phyloP scores from a whole-genome alignment of 2,888 invertebrate species.

The Morpho helenor region DNA sequence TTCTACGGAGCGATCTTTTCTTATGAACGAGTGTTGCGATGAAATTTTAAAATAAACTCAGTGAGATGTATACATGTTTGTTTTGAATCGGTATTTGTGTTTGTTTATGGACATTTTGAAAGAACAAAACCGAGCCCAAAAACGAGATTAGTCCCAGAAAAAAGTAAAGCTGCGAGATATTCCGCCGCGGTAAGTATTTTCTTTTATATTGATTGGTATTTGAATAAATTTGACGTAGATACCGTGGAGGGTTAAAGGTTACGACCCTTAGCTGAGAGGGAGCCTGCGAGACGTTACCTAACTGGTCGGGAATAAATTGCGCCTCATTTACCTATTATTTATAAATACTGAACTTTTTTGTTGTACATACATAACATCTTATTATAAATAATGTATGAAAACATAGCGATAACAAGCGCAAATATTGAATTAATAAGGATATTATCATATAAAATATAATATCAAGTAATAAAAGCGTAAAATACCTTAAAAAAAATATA shows the following conservation, averaged over 20 bases:
- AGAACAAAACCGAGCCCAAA: slow-evolving; percentile 22
- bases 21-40: slow-evolving; percentile 33
- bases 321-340: slow-evolving; percentile 19
- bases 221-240: slow-evolving; percentile 52
- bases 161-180: slow-evolving; percentile 30
- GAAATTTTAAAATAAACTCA: slow-evolving; percentile 29
- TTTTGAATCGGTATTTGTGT: slow-evolving; percentile 21
- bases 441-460: too few relatives aligned
- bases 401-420: too few relatives aligned
- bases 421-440: too few relatives aligned
- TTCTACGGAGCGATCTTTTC: slow-evolving; percentile 30
- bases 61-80: slow-evolving; percentile 28
- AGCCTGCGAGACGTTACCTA: slow-evolving; percentile 56
- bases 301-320: slow-evolving; percentile 34
- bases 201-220: slow-evolving; percentile 47
- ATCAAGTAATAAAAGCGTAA: too few relatives aligned
- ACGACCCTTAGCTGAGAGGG: slow-evolving; percentile 48
- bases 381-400: too few relatives aligned
- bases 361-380: not conserved
- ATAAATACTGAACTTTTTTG: not conserved
- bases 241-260: slow-evolving; percentile 54
- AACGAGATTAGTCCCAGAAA: slow-evolving; percentile 14
- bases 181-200: slow-evolving; percentile 46
- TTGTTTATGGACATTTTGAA: slow-evolving; percentile 24
- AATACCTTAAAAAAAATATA: too few relatives aligned